phyloP scores from a whole-genome alignment of 2,888 invertebrate genomes.

The Hesperia comma region DNA sequence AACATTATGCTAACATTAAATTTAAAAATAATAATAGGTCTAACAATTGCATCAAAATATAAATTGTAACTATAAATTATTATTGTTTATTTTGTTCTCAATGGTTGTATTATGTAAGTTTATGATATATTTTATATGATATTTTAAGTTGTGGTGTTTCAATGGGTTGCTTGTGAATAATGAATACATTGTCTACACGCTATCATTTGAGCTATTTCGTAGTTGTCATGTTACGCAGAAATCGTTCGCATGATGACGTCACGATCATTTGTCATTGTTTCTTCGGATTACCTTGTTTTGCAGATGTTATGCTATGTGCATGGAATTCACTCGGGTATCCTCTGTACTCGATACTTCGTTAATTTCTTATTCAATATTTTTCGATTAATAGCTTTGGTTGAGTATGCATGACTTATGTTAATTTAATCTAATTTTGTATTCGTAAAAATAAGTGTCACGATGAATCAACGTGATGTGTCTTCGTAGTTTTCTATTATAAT shows the following conservation, averaged over 20 bases:
- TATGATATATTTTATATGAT: conserved; percentile 7
- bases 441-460: neutral
- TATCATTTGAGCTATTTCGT: conserved; percentile 15
- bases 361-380: neutral
- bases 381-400: neutral
- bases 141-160: conserved; percentile 30
- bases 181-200: conserved; percentile 71
- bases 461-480: too few relatives aligned
- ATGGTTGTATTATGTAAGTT: neutral
- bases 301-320: conserved; percentile 10
- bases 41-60: too few relatives aligned
- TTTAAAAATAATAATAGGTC: too few relatives aligned
- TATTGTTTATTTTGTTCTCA: neutral
- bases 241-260: conserved; percentile 27
- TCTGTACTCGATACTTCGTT: neutral
- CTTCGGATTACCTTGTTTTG: neutral
- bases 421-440: neutral
- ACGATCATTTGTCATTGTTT: conserved; percentile 6
- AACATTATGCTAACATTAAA: too few relatives aligned
- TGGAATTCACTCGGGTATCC: conserved; percentile 5
- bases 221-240: neutral
- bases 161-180: conserved; percentile 51
- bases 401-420: neutral
- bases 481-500: too few relatives aligned
- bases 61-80: conserved; percentile 37